Evolutionary conservation across 2,797 vertebrate genomes (phyloP).

Genomic region (Monodelphis domestica): DNA sequence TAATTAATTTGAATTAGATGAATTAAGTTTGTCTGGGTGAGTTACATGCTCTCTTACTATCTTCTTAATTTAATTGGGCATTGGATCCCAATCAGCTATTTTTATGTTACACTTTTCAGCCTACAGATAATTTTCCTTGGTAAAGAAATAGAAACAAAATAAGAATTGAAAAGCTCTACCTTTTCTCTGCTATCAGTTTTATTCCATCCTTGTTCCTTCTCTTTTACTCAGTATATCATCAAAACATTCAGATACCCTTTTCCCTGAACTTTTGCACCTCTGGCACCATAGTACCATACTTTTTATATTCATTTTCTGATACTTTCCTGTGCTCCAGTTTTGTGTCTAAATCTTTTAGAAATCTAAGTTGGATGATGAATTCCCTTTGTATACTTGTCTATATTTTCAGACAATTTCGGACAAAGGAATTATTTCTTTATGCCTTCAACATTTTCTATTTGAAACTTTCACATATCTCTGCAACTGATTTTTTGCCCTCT

Average conservation of each 20-base stretch:
- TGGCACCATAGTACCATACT: no score
- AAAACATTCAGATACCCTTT: no score
- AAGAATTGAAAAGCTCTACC: no score
- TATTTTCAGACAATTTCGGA: not conserved
- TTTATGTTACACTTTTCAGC: not conserved
- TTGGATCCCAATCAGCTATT: not conserved
- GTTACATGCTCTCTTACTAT: not conserved
- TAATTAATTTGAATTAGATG: not conserved
- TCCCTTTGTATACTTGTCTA: not conserved
- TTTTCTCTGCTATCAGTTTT: no score
- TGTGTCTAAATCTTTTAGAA: not conserved
- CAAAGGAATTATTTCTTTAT: not conserved
- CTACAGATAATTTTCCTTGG: no score
- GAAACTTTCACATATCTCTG: not conserved
- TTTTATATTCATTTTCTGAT: no score
- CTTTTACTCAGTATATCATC: no score
- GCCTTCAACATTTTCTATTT: not conserved
- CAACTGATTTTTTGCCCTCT: not conserved
- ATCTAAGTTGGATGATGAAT: not conserved
- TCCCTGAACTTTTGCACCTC: no score
- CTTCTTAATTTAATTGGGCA: not conserved
- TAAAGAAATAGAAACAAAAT: no score
- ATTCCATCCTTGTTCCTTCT: no score
- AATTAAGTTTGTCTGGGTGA: no score
- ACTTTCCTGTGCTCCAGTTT: not conserved